Evolutionary conservation across 2,113 vertebrate species (phyloP), one percentile per base, ranked within the genome.

Genomic region (Salvelinus fontinalis): DNA sequence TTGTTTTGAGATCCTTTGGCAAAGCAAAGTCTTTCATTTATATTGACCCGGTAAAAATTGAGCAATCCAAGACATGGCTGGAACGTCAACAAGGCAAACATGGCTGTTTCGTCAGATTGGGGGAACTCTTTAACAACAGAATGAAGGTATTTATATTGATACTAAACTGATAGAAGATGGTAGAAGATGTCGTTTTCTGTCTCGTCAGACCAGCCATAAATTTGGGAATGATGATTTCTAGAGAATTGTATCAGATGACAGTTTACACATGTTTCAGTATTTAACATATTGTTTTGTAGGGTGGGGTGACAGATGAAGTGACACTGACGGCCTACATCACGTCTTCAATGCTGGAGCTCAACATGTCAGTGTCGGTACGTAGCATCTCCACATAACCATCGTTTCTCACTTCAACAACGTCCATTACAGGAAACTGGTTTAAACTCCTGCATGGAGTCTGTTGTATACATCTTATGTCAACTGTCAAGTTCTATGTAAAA

Each of bases 301-400:
- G 94, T 0, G 93, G 93, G 6, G 94, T 96, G 72, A 91, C 92
- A 1, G 93, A 95, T 69, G 88, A 92, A 2, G 87, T 95, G 44
- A 95, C 94, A 0, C 85, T 96, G 74, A 94, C 87, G 22, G 94
- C 94, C 4, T 96, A 95, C 72, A 81, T 95, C 31, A 81, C 93
- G 59, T 91, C 88, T 60, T 86, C 87, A 1, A 80, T 95, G 51
- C 34, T 94, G 84, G 95, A 96, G 71, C 84, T 93, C n/a, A 81
- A 79, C 0, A 76, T 27, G 7, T 78, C 93, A 0, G 80, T 77
- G 57, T 83, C 89, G 68, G 88, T 91, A 66, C 90, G 89, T 83
- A 9, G 2, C 9, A 59, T 22, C 34, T 71, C 12, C 26, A 13
- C 3, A 18, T 49, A 16, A 8, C 12, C 18, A 29, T 1, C 1